Percentiles rank a stretch among this genome's conserved stretches.
Conservation (phyloP, 1,140 invertebrate species). For the Dinoponera quadriceps region DNA sequence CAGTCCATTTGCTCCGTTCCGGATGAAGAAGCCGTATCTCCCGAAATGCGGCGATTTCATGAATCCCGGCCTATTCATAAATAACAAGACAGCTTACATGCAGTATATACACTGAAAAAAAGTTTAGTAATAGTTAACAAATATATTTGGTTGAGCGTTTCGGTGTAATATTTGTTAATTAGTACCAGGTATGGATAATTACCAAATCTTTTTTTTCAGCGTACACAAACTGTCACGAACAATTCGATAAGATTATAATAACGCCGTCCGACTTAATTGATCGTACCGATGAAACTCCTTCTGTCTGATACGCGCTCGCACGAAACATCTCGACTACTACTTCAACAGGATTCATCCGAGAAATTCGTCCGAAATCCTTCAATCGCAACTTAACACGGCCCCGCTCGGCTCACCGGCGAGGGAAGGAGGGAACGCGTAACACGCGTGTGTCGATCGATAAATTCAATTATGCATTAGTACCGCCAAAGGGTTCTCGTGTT, state of each 20-base stretch:
- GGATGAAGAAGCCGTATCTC: no score
- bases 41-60: no score
- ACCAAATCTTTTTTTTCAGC: no score
- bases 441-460: conserved; percentile 41
- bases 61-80: no score
- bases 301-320: neutral
- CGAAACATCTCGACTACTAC: neutral
- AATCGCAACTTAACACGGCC: conserved; percentile 25
- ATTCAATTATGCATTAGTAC: conserved; percentile 57
- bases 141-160: no score
- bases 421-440: conserved; percentile 20
- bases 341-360: no score
- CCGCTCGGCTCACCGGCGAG: neutral
- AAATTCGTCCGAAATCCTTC: conserved; percentile 24
- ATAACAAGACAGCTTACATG: no score
- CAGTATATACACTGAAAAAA: no score
- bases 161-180: no score
- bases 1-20: no score
- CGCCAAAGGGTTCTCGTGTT: conserved; percentile 50
- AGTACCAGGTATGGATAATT: no score
- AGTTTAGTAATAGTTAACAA: no score
- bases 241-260: neutral
- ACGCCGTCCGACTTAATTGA: neutral
- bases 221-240: neutral
- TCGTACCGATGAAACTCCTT: neutral